Conservation (phyloP, 2,797 vertebrate genomes). For the Craterocephalus amniculus region DNA sequence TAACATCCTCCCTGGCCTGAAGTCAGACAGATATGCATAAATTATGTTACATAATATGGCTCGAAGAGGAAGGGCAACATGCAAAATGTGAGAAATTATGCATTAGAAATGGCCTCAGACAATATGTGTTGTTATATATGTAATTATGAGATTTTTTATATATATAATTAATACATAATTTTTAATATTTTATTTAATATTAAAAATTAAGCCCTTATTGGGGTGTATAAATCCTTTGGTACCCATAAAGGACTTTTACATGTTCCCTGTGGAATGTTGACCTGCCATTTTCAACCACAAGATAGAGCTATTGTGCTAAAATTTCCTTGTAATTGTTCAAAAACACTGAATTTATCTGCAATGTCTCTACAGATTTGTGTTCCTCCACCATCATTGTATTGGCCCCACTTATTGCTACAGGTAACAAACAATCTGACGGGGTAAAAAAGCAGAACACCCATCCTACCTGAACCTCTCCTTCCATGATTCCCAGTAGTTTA, state of each 20-base stretch:
- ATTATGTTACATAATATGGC: neutral
- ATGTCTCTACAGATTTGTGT: neutral
- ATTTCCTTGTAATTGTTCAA: slow-evolving; percentile 1
- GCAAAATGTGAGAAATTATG: slow-evolving; percentile 2
- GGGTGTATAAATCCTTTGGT: no score
- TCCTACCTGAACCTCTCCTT: slow-evolving; percentile 95
- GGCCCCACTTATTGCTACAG: neutral
- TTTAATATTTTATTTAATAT: no score
- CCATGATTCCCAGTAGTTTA: slow-evolving; percentile 95
- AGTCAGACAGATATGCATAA: slow-evolving; percentile 31
- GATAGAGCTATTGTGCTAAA: slow-evolving; percentile 64
- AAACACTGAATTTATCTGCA: slow-evolving; percentile 3
- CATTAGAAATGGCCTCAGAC: neutral
- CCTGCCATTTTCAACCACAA: slow-evolving; percentile 63
- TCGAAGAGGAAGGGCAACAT: neutral
- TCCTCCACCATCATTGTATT: neutral
- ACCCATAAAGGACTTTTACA: neutral
- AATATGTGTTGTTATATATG: neutral
- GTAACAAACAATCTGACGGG: neutral
- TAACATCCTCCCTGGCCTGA: slow-evolving; percentile 96
- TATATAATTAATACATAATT: no score
- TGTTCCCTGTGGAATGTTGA: slow-evolving; percentile 7
- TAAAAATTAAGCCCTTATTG: neutral
- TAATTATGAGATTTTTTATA: neutral
- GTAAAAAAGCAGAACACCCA: neutral